These are phyloP conservation scores for Tokudaia tokunoshimensis DNA, from an alignment of 2,797 vertebrate genomes.

Conservation along the genomic window DNA sequence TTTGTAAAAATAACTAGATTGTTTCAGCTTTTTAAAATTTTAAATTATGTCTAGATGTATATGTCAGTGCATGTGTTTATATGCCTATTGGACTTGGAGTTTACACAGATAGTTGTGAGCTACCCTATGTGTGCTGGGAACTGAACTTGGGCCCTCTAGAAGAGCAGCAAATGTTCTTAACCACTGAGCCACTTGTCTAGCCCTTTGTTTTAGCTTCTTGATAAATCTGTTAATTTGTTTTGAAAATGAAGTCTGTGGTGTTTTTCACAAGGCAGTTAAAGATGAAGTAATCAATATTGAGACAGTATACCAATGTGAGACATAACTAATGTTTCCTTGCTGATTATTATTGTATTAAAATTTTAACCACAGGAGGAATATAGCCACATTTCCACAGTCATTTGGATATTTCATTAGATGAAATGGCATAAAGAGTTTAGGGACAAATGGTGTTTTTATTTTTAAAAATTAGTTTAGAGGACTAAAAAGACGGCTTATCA, in stretches of 20 bases:
- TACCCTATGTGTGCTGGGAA: background rate
- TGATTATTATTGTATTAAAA: background rate
- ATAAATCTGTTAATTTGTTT: constrained; percentile 25
- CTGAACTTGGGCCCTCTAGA: background rate
- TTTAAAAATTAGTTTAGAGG: constrained; percentile 47
- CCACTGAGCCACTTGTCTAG: background rate
- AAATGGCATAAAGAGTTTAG: constrained; percentile 40
- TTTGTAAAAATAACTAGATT: background rate
- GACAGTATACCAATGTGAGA: background rate
- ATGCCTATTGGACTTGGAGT: background rate
- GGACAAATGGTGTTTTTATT: constrained; percentile 30
- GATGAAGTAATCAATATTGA: constrained; percentile 35
- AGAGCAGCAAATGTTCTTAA: background rate
- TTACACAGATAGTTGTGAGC: background rate
- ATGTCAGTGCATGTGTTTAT: background rate
- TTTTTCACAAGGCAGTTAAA: constrained; percentile 50
- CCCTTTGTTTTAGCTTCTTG: background rate
- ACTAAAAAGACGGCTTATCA: background rate
- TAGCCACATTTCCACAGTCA: background rate
- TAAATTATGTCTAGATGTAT: background rate
- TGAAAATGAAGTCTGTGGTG: constrained; percentile 44
- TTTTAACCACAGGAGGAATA: constrained; percentile 4
- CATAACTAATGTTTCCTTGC: constrained; percentile 11
- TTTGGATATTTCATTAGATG: background rate
- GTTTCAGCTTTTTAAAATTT: background rate